phyloP scores from a whole-genome alignment of 2,113 vertebrate genomes.

The Phrynosoma platyrhinos region DNA sequence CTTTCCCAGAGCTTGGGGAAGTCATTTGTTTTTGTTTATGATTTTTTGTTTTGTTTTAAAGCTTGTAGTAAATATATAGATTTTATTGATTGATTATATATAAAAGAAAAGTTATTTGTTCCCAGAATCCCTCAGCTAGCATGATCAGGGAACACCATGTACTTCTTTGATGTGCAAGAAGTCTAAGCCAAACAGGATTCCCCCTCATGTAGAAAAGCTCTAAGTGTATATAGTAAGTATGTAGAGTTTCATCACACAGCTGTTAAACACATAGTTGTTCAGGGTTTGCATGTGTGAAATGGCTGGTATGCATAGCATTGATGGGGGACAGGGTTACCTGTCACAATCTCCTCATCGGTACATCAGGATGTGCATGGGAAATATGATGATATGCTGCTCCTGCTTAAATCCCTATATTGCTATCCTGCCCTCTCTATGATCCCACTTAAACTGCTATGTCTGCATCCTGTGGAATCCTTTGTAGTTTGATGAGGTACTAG shows the following conservation, averaged over 20 bases:
- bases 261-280: neutral
- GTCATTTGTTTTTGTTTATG: no score
- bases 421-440: neutral
- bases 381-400: neutral
- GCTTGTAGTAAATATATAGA: no score
- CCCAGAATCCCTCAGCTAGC: no score
- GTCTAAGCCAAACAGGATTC: neutral
- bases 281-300: neutral
- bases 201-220: neutral
- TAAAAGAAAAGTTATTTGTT: no score
- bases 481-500: no score
- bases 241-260: neutral
- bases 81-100: no score
- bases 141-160: neutral
- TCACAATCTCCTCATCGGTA: neutral
- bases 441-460: no score
- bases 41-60: no score
- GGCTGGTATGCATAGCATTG: neutral
- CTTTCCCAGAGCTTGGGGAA: neutral
- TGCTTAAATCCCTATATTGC: neutral
- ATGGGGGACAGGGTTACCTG: neutral
- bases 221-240: neutral
- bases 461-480: no score
- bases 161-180: neutral
- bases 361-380: neutral